Evolutionary conservation across 2,113 vertebrate genomes (phyloP).

Genomic region (Embiotoca jacksoni): DNA sequence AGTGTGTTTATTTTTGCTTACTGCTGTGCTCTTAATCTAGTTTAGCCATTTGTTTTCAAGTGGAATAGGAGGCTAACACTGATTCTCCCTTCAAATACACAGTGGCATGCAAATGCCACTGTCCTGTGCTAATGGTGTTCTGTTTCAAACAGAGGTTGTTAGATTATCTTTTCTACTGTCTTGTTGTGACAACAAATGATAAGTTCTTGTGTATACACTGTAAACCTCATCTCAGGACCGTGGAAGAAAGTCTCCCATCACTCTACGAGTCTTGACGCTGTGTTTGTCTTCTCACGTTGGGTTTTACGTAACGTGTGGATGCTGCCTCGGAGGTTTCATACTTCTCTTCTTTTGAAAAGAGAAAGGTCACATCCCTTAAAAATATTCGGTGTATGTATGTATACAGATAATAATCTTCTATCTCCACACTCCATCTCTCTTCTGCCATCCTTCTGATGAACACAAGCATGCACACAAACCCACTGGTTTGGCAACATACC

Average conservation of each 20-base stretch:
- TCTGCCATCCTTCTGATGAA: constrained; percentile 10
- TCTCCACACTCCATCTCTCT: constrained; percentile 40
- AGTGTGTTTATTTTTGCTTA: constrained; percentile 44
- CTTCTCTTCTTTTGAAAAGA: constrained; percentile 1
- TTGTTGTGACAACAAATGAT: constrained; percentile 74
- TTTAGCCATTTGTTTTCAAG: constrained; percentile 48
- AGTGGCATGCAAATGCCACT: constrained; percentile 44
- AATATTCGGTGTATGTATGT: constrained; percentile 26
- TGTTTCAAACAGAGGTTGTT: constrained; percentile 58
- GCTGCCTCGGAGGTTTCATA: neutral
- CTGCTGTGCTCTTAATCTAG: constrained; percentile 25
- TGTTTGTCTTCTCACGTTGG: constrained; percentile 2
- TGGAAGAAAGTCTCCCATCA: neutral
- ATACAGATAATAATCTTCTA: constrained; percentile 26
- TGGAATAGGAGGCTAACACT: constrained; percentile 20
- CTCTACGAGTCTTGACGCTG: neutral
- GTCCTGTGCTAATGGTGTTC: constrained; percentile 49
- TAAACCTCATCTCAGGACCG: constrained; percentile 55
- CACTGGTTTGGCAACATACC: constrained; percentile 78
- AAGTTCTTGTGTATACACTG: constrained; percentile 67
- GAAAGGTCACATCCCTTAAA: constrained; percentile 2
- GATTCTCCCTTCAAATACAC: constrained; percentile 6
- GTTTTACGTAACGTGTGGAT: neutral
- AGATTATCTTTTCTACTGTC: constrained; percentile 47
- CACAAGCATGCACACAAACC: constrained; percentile 38